Evolutionary conservation across 1,140 invertebrate genomes (phyloP), one percentile per base, ranked within the genome.

Genomic region (Drosophila athabasca): DNA sequence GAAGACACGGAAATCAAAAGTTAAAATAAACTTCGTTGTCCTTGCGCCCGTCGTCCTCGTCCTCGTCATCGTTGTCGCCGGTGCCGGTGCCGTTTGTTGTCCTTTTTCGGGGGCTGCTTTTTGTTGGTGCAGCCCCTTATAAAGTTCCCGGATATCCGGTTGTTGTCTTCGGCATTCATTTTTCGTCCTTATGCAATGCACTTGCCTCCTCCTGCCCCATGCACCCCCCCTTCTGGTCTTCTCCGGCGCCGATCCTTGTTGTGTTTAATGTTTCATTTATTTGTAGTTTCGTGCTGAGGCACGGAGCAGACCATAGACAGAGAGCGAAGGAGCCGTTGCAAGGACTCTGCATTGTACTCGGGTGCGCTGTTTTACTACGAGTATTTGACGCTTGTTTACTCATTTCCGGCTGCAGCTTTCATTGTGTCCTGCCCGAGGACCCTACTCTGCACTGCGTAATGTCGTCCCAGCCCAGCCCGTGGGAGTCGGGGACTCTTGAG

Each of bases 311-410:
- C 60, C 19, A 26, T 35, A 50, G 62, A 1, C 8, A 35, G 31
- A 35, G 24, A 57, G 9, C 31, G 9, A 55, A 39, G 51, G 60
- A 9, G 22, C 53, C 44, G 46, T 43, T 50, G 57, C 60, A 31
- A 62, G 68, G 53, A 62, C 44, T 79, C 43, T 67, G 80, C 49
- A 68, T 64, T 53, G 64, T 69, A 61, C 54, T 70, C 50, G 62
- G 52, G 58, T 79, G 69, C 71, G 71, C 74, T 82, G 75, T 82
- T 87, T 89, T 88, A 35, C 31, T 9, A 35, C 31, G 45, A 88
- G 83, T 88, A 88, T 88, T 88, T 88, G 83, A 88, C 83, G 83
- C 83, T 88, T 88, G 83, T 88, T 88, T 88, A 88, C 83, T 88
- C 79, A 88, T 88, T 88, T 88, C 83, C 83, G 79, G 79, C 79